Evolutionary conservation across 2,113 vertebrate species (phyloP), one percentile per base, ranked within the genome.

Genomic region (Istiophorus platypterus): DNA sequence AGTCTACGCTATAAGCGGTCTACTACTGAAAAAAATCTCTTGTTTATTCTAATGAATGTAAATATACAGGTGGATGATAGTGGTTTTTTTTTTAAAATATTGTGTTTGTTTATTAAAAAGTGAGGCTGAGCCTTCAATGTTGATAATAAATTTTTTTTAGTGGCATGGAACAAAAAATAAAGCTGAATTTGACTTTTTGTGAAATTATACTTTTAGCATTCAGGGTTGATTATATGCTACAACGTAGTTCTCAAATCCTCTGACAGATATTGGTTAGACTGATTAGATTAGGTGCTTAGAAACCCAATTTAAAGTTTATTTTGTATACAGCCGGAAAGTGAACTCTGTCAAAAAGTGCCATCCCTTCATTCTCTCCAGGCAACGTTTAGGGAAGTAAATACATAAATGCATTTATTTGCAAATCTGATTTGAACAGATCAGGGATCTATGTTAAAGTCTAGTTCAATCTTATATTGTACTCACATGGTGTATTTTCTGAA

Each of bases 111-210:
- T 68, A 76, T 76, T 87, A 56, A 72, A 54, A 89, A 88, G 84
- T 47, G 52, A 95, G 95, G 93, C 95, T 95, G 93, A 91, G 94
- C 95, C 95, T 96, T 94, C 15, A 39, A 41, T 79, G 63, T 83
- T 85, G 54, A 76, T 72, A 81, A 80, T n/a, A 56, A 39, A 41
- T 64, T 78, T 84, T 84, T 87, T 86, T 69, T 74, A 80, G 68
- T 88, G 75, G 37, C 52, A 74, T 78, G 84, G 85, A 72, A 85
- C 83, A 86, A 67, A 67, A 74, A 93, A 94, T 94, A 94, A 94
- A 93, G 47, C 57, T 85, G 52, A 62, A 61, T 78, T 85, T 89
- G 75, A 61, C 39, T 66, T 63, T 37, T 78, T 81, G 20, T 83
- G 27, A 78, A 80, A 76, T 73, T 0, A 24, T 47, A 27, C 26